phyloP scores from a whole-genome alignment of 2,113 vertebrate species.

The Acanthisitta chloris region DNA sequence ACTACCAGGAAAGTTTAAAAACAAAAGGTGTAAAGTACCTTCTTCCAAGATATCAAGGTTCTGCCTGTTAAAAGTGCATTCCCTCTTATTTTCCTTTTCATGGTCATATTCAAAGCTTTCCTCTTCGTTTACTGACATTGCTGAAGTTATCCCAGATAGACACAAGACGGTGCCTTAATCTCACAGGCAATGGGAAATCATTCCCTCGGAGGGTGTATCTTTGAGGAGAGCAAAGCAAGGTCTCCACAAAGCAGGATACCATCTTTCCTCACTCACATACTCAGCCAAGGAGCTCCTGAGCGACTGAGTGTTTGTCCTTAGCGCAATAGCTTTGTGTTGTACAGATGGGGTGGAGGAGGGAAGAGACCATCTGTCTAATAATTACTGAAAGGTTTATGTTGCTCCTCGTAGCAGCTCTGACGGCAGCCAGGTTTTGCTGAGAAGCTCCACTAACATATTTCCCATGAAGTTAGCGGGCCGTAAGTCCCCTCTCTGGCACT shows the following conservation, averaged over 20 bases:
- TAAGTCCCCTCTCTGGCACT: background rate
- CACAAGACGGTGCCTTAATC: background rate
- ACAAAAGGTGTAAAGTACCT: slow-evolving; percentile 70
- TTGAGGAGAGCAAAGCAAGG: background rate
- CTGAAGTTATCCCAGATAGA: slow-evolving; percentile 27
- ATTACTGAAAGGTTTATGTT: background rate
- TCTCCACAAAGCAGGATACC: slow-evolving; percentile 42
- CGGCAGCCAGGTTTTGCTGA: background rate
- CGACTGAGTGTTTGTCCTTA: background rate
- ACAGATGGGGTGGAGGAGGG: slow-evolving; percentile 25
- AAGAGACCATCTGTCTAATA: slow-evolving; percentile 48
- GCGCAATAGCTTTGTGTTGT: background rate
- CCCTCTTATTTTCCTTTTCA: slow-evolving; percentile 43
- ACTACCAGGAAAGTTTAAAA: background rate
- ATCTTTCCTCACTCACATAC: slow-evolving; percentile 57
- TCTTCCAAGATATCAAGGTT: slow-evolving; percentile 74
- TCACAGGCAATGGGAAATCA: background rate
- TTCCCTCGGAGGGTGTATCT: slow-evolving; percentile 1
- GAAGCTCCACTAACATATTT: background rate
- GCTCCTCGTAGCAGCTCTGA: background rate
- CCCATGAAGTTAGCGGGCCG: background rate
- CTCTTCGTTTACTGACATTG: slow-evolving; percentile 76
- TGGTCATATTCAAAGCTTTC: slow-evolving; percentile 76
- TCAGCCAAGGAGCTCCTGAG: background rate
- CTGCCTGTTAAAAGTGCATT: background rate